Evolutionary conservation across 2,888 invertebrate species (phyloP), one percentile per base, ranked within the genome.

Genomic region (Acanthopleura granulata): DNA sequence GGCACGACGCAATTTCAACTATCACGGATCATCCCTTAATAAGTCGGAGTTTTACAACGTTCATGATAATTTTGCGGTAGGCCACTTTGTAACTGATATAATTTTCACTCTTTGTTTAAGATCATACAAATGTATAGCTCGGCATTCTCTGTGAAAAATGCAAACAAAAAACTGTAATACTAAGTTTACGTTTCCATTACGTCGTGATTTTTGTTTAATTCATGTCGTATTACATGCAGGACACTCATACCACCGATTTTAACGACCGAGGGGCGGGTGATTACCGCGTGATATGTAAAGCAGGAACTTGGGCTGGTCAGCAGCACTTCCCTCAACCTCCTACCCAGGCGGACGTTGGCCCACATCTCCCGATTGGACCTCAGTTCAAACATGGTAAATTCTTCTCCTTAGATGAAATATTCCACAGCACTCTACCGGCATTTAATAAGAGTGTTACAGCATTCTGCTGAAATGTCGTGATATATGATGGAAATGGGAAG

Each of bases 281-380:
- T 66, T 77, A 75, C 69, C 75, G 79, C n/a, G 66, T 80, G 0
- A 78, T 76, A 15, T 79, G 82, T 73, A 70, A 74, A 3, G 77
- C 77, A 50, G 76, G 69, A 72, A 74, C 75, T n/a, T 82, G 79
- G 77, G 77, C 72, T 16, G 74, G 74, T 40, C 50, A 61, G 11
- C 72, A 77, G 1, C 76, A 79, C 51, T 82, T 83, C 69, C 73
- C 72, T n/a, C 62, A 73, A 62, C 81, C 80, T 0, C 62, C 79
- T 15, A 75, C 77, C 29, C 72, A 78, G 66, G 72, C 74, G 15
- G 72, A 81, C 15, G 80, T 81, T 12, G 84, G 84, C 11, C 80
- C 81, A 0, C 75, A 77, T 15, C 70, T 71, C 57, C 75, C 69
- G n/a, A 76, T 81, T 9, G 84, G 82, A 18, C 84, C 82, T 3